These are phyloP conservation scores for Oenanthe melanoleuca DNA, from an alignment of 2,113 vertebrate genomes.

Conservation along the genomic window DNA sequence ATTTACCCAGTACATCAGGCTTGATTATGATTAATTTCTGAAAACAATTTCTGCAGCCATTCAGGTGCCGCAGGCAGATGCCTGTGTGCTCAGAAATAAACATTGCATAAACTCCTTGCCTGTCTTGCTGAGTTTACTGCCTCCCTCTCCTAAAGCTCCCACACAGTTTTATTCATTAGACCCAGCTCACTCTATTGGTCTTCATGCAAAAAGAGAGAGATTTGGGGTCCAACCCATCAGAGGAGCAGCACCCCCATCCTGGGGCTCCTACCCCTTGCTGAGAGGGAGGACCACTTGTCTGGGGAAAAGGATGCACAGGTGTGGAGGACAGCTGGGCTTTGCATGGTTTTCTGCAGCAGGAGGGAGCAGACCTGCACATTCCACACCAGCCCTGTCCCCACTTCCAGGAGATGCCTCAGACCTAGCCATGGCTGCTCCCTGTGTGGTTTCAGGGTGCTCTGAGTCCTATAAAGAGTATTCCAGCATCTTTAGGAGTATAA, in stretches of 20 bases:
- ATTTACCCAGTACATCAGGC: background rate
- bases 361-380: fast-evolving
- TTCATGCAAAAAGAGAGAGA: background rate
- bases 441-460: background rate
- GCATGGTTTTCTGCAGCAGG: background rate
- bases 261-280: background rate
- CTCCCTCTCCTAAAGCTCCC: background rate
- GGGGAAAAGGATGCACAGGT: background rate
- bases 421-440: background rate
- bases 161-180: background rate
- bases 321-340: background rate
- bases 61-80: background rate
- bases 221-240: background rate
- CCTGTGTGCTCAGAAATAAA: background rate
- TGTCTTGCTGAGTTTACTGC: background rate
- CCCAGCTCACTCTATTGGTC: background rate
- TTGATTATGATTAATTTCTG: background rate
- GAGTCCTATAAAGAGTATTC: background rate
- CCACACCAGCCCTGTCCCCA: background rate
- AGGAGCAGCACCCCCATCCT: background rate
- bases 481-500: background rate
- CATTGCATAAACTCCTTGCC: background rate
- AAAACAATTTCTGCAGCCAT: background rate
- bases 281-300: background rate
- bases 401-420: background rate